A percentile compares a stretch with the other conserved stretches of the same genome.
phyloP scores from a whole-genome alignment of 2,888 invertebrate genomes.

The Oasisia sp. region DNA sequence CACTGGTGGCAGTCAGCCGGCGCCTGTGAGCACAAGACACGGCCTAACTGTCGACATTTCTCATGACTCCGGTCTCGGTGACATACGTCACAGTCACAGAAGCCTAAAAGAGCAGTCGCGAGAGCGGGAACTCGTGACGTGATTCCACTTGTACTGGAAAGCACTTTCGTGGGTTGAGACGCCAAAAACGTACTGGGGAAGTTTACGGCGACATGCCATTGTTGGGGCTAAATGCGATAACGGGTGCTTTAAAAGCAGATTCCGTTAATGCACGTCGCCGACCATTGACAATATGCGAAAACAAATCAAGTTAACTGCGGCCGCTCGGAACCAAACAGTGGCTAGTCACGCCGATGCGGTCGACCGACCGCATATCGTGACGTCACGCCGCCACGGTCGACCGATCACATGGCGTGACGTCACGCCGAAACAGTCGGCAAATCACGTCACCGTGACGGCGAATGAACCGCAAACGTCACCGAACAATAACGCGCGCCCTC shows the following conservation, averaged over 20 bases:
- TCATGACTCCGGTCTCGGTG: background rate
- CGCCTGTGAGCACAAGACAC: too few species aligned
- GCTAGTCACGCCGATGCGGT: background rate
- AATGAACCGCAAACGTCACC: background rate
- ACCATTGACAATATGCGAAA: background rate
- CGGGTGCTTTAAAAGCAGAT: background rate
- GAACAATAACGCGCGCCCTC: background rate
- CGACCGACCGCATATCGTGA: background rate
- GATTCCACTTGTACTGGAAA: background rate
- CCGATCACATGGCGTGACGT: background rate
- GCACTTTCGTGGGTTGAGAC: background rate
- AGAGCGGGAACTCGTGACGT: background rate
- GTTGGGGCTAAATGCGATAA: background rate
- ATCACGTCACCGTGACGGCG: background rate
- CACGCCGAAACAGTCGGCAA: background rate
- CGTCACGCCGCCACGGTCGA: background rate
- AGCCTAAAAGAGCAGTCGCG: background rate
- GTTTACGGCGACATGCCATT: background rate
- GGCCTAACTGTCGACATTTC: background rate
- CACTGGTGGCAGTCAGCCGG: too few species aligned
- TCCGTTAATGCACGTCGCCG: background rate
- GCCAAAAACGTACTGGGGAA: background rate
- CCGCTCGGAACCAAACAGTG: background rate
- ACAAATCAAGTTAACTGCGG: conserved; percentile 13
- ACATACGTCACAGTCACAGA: background rate